These are phyloP conservation scores for Tenodera sinensis DNA, from an alignment of 2,888 invertebrate genomes.

Conservation along the genomic window DNA sequence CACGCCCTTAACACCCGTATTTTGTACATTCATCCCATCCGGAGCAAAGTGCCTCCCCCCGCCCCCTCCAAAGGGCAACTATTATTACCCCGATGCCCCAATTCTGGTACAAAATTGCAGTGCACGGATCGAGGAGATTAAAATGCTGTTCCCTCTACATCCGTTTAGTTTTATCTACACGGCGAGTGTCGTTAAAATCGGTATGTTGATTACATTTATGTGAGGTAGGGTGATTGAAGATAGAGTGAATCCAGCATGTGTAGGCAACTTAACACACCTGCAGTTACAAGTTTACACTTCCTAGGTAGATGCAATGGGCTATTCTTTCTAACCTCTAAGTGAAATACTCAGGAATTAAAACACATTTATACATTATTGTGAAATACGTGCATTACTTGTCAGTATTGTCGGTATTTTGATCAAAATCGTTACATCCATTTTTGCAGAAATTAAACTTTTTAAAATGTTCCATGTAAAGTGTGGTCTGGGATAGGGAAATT, in stretches of 20 bases:
- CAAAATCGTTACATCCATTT: no score
- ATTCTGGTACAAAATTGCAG: background rate
- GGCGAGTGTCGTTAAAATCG: background rate
- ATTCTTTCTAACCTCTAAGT: no score
- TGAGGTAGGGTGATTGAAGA: background rate
- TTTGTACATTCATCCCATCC: background rate
- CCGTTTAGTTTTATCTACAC: background rate
- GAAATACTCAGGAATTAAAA: no score
- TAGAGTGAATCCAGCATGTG: background rate
- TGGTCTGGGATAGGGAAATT: no score
- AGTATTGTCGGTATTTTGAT: no score
- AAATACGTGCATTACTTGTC: no score
- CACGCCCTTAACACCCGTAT: background rate
- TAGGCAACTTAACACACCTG: background rate
- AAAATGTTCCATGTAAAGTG: no score
- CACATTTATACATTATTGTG: no score
- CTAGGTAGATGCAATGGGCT: no score
- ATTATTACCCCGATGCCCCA: background rate
- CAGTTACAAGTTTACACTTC: no score
- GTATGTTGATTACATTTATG: background rate
- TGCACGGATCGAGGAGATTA: background rate
- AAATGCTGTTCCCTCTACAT: background rate
- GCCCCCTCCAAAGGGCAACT: background rate
- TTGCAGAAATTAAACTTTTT: no score
- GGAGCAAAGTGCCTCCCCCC: background rate